Conservation (phyloP, 2,113 vertebrate species). For the Leiothrix lutea region DNA sequence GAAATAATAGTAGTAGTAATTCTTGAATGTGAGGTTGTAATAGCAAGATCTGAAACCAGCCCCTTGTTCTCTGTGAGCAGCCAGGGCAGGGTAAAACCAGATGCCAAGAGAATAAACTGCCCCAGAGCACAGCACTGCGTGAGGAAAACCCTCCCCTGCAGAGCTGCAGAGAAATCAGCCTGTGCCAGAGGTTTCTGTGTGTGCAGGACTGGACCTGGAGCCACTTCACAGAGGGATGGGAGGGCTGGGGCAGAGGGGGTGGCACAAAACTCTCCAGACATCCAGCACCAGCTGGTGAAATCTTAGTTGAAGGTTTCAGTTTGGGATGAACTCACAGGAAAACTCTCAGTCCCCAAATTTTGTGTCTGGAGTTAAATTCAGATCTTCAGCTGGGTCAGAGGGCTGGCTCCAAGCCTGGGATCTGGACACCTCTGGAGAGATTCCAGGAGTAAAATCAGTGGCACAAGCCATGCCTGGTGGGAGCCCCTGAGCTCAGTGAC, state of each 20-base stretch:
- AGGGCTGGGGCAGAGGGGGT: neutral
- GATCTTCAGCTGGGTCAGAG: neutral
- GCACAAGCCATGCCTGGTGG: neutral
- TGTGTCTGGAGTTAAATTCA: neutral
- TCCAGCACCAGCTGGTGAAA: rapidly evolving
- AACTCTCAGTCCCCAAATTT: neutral
- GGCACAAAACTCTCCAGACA: neutral
- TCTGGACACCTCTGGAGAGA: neutral
- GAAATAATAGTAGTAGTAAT: conserved; percentile 73
- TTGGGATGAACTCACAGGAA: neutral
- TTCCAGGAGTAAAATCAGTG: neutral
- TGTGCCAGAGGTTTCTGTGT: neutral
- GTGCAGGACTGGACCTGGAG: neutral
- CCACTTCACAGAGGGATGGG: rapidly evolving
- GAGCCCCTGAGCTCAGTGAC: neutral
- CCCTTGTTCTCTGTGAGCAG: neutral
- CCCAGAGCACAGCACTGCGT: rapidly evolving
- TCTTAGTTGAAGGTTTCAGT: neutral
- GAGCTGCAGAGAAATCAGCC: neutral
- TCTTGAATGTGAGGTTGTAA: conserved; percentile 21
- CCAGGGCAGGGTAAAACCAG: neutral
- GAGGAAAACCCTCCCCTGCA: neutral
- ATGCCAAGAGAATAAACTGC: neutral
- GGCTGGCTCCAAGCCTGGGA: neutral
- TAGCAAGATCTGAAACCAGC: neutral